phyloP scores from a whole-genome alignment of 2,888 invertebrate genomes.

The Torymus tubicola region DNA sequence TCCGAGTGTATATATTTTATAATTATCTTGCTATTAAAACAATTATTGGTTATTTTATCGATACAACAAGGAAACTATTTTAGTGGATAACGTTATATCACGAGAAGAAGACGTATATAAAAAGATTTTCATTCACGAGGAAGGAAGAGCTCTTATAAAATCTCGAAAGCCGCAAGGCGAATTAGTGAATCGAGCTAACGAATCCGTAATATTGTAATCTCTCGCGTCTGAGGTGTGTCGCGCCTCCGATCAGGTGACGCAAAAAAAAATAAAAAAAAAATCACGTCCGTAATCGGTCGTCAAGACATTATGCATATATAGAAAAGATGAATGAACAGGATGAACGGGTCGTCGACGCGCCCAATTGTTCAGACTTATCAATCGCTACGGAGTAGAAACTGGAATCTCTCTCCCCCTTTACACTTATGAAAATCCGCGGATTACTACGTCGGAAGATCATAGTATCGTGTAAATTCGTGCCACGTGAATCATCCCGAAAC shows the following conservation, averaged over 20 bases:
- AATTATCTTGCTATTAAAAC: too few relatives aligned
- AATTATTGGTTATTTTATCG: too few relatives aligned
- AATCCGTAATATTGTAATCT: constrained; percentile 29
- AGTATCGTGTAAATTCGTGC: too few relatives aligned
- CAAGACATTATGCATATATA: constrained; percentile 16
- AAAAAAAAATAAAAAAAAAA: constrained; percentile 1
- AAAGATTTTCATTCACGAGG: background rate
- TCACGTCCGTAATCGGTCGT: constrained; percentile 26
- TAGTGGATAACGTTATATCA: too few relatives aligned
- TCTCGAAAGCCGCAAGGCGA: background rate
- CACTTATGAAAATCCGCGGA: too few relatives aligned
- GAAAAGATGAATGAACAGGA: constrained; percentile 2
- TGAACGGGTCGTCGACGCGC: background rate
- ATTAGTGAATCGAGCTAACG: constrained; percentile 14
- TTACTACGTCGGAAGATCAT: too few relatives aligned
- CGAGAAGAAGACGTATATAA: too few relatives aligned
- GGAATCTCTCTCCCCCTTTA: too few relatives aligned
- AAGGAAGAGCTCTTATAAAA: constrained; percentile 3
- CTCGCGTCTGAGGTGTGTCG: constrained; percentile 16
- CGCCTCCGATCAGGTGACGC: background rate
- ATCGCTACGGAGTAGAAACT: background rate
- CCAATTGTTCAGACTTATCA: background rate
- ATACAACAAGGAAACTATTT: too few relatives aligned
- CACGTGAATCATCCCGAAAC: constrained; percentile 1
- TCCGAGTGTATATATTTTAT: too few relatives aligned